Base-by-base conservation (phyloP, 2,797 vertebrate genomes). In the Denticeps clupeoides region DNA sequence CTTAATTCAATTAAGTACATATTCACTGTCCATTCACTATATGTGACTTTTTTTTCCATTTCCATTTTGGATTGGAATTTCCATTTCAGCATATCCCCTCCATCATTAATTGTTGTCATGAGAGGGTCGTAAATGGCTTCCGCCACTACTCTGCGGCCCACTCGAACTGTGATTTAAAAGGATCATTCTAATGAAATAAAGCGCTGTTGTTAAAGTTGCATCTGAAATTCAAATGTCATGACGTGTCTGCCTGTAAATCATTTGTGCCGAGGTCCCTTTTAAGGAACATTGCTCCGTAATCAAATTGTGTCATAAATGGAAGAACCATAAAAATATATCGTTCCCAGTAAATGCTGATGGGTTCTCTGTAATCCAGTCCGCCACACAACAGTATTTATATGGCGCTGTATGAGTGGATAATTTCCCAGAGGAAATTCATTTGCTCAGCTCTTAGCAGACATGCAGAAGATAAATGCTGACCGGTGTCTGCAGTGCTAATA, bases 361-460 rank as follows among this genome's bases (percentile, higher is more conserved):
- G 43, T 7, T 37, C 33, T 37, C 24, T 19, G 58, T 72, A 69
- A 80, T 78, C 75, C 56, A 72, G 68, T 74, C 73, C 56, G 64
- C 54, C 62, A 48, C 63, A 66, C 45, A 66, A 53, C 38, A 59
- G 42, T 60, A 78, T 75, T 69, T 74, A 72, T 65, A 63, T 56
- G 51, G 54, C 55, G 28, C 58, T 6, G 27, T 62, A 72, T 77
- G 64, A 69, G 69, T 47, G 33, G 62, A 67, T 71, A 66, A 75
- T 78, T 79, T 79, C 74, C 76, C 71, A 23, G 21, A 73, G 72
- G 75, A 80, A 74, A 82, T 78, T 42, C 65, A 76, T 79, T 70
- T 69, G 53, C 47, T 51, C 53, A 44, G 55, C 49, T 60, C 59
- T 47, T 49, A 63, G 41, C 46, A 53, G 53, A 48, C 48, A 49